Base-by-base conservation (phyloP, 2,113 vertebrate species). In the Pterocles burchelli region DNA sequence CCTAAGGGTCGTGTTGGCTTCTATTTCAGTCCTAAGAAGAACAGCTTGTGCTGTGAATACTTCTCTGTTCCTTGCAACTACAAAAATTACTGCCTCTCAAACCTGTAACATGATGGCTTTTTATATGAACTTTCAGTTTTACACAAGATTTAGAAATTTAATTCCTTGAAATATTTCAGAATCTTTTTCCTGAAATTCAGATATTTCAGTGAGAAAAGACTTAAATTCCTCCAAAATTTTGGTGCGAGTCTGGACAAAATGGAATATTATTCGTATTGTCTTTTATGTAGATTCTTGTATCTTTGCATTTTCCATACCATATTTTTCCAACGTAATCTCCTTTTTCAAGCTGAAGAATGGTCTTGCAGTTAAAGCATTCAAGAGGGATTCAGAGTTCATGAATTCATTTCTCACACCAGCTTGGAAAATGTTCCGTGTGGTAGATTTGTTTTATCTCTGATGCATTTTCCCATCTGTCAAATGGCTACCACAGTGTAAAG, bases 1-100 rank as follows among this genome's bases (percentile, higher is more conserved):
- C 75, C 67, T 86, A 71, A 63, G 71, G 88, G 88, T 77, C 1
- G 0, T 59, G 55, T 17, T 63, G 72, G 75, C 18, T 94, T 95
- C 89, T 91, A 65, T 95, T 95, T 87, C 48, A 63, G 63, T 73
- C 63, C 59, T 72, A 67, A 73, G 93, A 61, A 80, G 45, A 93
- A 91, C 1, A 4, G 3, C 34, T 83, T 84, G 33, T 78, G 55
- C 55, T 80, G 22, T 51, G 79, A 94, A 84, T 63, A 21, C 7
- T 90, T 70, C 61, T 93, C 70, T 93, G 52, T 59, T 95, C 68
- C 59, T 78, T 89, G 33, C 13, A 63, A 16, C 65, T 36, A 31
- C 0, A 3, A 90, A 88, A 86, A 55, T 28, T 38, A 38, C 20
- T 49, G 17, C 73, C n/a, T 78, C 43, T 88, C 43, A 90, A 90